A percentile compares a stretch with the other conserved stretches of the same genome.
phyloP scores from a whole-genome alignment of 2,888 invertebrate genomes.

The Cataglyphis altisquamis region DNA sequence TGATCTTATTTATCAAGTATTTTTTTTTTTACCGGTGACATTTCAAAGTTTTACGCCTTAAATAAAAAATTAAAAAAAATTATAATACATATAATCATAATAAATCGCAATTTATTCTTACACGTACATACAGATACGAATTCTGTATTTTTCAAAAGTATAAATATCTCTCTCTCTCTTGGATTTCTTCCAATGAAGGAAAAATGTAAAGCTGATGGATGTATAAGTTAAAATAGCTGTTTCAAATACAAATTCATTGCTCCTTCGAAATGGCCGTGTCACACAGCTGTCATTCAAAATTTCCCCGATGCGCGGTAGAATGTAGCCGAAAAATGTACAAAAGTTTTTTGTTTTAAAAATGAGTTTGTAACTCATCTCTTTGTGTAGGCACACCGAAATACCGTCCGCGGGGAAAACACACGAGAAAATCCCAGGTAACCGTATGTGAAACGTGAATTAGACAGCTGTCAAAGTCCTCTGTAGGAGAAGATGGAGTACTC shows the following conservation, averaged over 20 bases:
- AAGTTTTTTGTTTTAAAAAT: conserved; percentile 40
- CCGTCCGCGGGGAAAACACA: conserved; percentile 31
- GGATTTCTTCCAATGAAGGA: conserved; percentile 1
- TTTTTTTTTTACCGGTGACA: not conserved
- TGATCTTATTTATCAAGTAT: conserved; percentile 28
- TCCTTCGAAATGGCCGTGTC: not conserved
- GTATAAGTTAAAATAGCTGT: conserved; percentile 16
- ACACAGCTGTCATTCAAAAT: not conserved
- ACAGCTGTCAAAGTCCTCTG: conserved; percentile 82
- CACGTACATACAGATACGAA: not conserved
- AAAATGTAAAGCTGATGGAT: not conserved
- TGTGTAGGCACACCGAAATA: conserved; percentile 12
- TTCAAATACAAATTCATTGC: not conserved
- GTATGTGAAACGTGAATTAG: conserved; percentile 77
- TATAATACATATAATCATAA: not conserved
- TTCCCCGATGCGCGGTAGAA: not conserved
- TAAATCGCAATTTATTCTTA: not conserved
- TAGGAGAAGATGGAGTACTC: conserved; percentile 80
- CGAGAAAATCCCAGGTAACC: conserved; percentile 72
- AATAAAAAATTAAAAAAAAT: not conserved
- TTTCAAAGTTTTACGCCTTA: not conserved
- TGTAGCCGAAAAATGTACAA: not conserved
- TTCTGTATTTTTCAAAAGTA: not conserved
- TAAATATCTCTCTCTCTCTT: not conserved
- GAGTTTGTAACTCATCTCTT: conserved; percentile 9